A percentile compares a stretch with the other conserved stretches of the same genome.
phyloP scores from a whole-genome alignment of 2,888 invertebrate species.

The Leptothorax acervorum region DNA sequence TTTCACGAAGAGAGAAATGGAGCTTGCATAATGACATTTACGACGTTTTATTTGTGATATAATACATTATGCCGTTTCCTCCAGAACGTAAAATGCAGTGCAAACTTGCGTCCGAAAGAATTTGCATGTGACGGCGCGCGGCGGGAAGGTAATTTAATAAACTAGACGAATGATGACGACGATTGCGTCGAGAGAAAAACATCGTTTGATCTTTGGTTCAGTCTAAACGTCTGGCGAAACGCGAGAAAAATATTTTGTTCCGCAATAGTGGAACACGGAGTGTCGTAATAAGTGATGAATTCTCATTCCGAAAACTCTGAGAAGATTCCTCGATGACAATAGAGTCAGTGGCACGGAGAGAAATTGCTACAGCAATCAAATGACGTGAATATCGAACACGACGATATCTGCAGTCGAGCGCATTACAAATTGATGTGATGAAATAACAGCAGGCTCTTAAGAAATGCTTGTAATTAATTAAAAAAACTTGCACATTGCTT shows the following conservation, averaged over 20 bases:
- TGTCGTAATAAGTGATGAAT: too few relatives aligned
- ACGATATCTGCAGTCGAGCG: not conserved
- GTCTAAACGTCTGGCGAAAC: not conserved
- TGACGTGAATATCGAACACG: constrained; percentile 14
- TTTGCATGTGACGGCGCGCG: constrained; percentile 48
- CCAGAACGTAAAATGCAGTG: not conserved
- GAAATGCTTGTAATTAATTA: constrained; percentile 14
- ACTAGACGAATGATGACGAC: constrained; percentile 1
- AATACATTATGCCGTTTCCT: constrained; percentile 28
- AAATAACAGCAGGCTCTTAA: constrained; percentile 1
- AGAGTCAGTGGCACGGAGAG: constrained; percentile 24
- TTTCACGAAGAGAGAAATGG: not conserved
- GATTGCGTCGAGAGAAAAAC: not conserved
- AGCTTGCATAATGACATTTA: not conserved
- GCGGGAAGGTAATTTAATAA: constrained; percentile 53
- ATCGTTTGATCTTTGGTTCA: constrained; percentile 33
- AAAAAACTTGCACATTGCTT: too few relatives aligned
- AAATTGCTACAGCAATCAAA: constrained; percentile 34
- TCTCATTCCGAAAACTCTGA: constrained; percentile 24
- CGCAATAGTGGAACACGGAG: not conserved
- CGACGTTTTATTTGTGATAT: constrained; percentile 32
- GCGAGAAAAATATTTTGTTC: not conserved
- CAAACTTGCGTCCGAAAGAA: constrained; percentile 3
- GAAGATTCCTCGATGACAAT: constrained; percentile 9
- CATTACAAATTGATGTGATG: not conserved